phyloP scores from a whole-genome alignment of 2,113 vertebrate species.

The Cavia porcellus region DNA sequence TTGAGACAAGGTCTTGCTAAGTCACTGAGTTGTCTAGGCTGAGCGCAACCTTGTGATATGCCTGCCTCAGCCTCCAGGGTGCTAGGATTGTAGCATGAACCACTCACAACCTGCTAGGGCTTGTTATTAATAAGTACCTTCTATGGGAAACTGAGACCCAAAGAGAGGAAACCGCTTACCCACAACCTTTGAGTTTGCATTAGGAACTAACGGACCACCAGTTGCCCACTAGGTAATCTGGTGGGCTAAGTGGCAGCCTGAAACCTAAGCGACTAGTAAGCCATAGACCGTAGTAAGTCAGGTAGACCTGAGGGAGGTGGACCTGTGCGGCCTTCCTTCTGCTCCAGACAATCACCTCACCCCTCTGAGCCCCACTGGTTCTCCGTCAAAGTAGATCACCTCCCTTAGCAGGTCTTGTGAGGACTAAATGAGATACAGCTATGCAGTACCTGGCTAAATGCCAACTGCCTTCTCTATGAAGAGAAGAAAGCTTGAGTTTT shows the following conservation, averaged over 20 bases:
- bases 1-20: neutral
- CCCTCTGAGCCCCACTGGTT: neutral
- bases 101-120: neutral
- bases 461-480: constrained; percentile 15
- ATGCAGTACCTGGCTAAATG: neutral
- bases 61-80: neutral
- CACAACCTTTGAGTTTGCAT: constrained; percentile 32
- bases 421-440: constrained; percentile 53
- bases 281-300: neutral
- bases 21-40: neutral
- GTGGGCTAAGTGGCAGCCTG: neutral
- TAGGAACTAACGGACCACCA: neutral
- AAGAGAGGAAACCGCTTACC: neutral
- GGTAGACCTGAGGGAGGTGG: neutral
- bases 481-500: constrained; percentile 62
- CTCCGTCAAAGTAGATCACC: neutral
- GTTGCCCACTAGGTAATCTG: neutral
- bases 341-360: neutral
- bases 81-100: neutral
- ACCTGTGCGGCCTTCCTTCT: neutral
- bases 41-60: neutral
- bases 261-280: neutral
- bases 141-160: constrained; percentile 40
- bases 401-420: neutral
- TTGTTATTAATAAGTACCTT: neutral